Evolutionary conservation across 2,888 invertebrate genomes (phyloP).

Genomic region (Flexamia atlantica): DNA sequence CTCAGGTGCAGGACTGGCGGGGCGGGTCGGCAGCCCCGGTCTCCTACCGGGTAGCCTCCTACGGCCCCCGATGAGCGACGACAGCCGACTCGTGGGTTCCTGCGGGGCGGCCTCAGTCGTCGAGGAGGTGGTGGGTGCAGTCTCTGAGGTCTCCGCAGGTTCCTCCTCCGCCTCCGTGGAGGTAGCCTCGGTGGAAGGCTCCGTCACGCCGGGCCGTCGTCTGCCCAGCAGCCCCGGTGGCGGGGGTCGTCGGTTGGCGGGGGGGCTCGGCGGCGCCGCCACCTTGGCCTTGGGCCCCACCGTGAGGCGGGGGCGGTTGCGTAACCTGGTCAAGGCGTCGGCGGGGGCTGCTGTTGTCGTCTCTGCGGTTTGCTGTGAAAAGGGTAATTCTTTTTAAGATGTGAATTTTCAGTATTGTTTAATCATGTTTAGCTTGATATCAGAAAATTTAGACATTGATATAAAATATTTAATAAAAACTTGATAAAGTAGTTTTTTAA

Average conservation of each 20-base stretch:
- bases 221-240: constrained; percentile 58
- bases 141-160: constrained; percentile 56
- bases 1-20: constrained; percentile 55
- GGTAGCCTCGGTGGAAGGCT: constrained; percentile 58
- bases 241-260: constrained; percentile 65
- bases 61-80: constrained; percentile 60
- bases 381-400: no score
- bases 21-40: constrained; percentile 53
- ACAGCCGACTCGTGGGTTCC: constrained; percentile 37
- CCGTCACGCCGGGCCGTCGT: constrained; percentile 55
- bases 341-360: constrained; percentile 71
- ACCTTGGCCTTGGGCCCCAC: constrained; percentile 73
- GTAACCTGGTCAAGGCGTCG: constrained; percentile 74
- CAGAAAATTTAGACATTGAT: no score
- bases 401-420: no score
- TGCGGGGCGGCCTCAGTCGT: constrained; percentile 51
- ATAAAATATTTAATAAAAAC: no score
- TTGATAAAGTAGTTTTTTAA: no score
- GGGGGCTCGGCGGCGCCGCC: constrained; percentile 71
- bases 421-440: no score
- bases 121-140: constrained; percentile 56
- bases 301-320: constrained; percentile 74
- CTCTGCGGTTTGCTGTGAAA: constrained; percentile 66
- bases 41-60: constrained; percentile 51
- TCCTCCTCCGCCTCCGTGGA: constrained; percentile 52